phyloP scores from a whole-genome alignment of 2,113 vertebrate species.

The Nibea coibor region DNA sequence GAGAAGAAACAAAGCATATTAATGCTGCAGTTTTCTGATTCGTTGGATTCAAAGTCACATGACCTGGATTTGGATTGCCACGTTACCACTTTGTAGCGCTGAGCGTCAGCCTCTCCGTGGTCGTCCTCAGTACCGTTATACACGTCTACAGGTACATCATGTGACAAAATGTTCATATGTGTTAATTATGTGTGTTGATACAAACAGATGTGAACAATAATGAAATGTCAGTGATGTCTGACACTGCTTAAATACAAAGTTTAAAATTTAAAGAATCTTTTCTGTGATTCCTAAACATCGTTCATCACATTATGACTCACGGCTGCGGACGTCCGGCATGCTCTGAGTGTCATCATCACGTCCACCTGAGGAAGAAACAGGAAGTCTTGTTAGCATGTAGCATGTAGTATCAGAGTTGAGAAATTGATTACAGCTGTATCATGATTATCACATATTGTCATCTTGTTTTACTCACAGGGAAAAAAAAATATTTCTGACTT shows the following conservation, averaged over 20 bases:
- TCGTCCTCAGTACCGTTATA: slow-evolving; percentile 80
- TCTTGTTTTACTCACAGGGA: too few relatives aligned
- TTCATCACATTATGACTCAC: slow-evolving; percentile 68
- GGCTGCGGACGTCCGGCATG: slow-evolving; percentile 81
- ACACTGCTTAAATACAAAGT: too few relatives aligned
- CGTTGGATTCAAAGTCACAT: too few relatives aligned
- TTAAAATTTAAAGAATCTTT: too few relatives aligned
- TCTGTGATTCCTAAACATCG: too few relatives aligned
- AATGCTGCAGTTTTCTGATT: neutral
- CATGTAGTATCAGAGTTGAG: neutral
- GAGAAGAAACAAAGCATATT: neutral
- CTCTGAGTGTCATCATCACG: slow-evolving; percentile 84
- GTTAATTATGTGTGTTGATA: too few relatives aligned
- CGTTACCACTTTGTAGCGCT: slow-evolving; percentile 83
- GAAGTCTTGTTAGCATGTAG: neutral
- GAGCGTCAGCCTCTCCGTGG: slow-evolving; percentile 78
- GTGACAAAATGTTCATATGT: too few relatives aligned
- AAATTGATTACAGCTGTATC: neutral
- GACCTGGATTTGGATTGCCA: neutral
- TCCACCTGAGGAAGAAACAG: slow-evolving; percentile 63
- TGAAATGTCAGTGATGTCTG: too few relatives aligned
- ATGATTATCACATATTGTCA: too few relatives aligned
- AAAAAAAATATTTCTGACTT: too few relatives aligned
- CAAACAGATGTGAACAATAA: too few relatives aligned
- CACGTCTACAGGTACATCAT: slow-evolving; percentile 56